A percentile compares a stretch with the other conserved stretches of the same genome.
phyloP scores from a whole-genome alignment of 2,888 invertebrate genomes.

The Sinopyrophorus schimmeli region DNA sequence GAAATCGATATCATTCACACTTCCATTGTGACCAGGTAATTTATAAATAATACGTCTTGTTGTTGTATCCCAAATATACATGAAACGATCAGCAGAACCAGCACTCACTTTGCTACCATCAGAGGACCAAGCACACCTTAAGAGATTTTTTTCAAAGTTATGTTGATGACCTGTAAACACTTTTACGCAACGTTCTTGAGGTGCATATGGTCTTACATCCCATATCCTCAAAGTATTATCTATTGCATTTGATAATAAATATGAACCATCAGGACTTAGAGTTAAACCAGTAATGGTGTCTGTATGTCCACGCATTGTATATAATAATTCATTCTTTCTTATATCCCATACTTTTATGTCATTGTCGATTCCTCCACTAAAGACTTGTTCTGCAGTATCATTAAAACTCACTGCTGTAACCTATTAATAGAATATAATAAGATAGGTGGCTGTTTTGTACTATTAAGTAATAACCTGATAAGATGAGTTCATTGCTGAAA shows the following conservation, averaged over 20 bases:
- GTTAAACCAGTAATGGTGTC: constrained; percentile 93
- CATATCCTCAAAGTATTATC: constrained; percentile 94
- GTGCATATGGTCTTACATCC: constrained; percentile 96
- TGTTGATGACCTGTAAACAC: constrained; percentile 89
- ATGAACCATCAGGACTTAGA: constrained; percentile 83
- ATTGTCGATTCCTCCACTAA: constrained; percentile 96
- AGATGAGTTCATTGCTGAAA: constrained; percentile 70
- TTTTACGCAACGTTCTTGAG: constrained; percentile 90
- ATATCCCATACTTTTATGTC: constrained; percentile 98
- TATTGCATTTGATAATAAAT: constrained; percentile 94
- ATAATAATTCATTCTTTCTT: constrained; percentile 81
- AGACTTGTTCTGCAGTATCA: constrained; percentile 93
- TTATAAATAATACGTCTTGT: constrained; percentile 91
- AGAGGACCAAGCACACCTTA: constrained; percentile 91
- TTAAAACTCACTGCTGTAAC: constrained; percentile 89
- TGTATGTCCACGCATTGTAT: constrained; percentile 88
- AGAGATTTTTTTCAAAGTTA: constrained; percentile 95
- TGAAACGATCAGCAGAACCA: constrained; percentile 93
- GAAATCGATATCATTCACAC: constrained; percentile 95
- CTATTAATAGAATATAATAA: constrained; percentile 26
- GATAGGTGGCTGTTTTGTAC: neutral
- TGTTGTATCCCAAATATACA: constrained; percentile 97
- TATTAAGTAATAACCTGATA: constrained; percentile 61
- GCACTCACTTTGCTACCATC: constrained; percentile 90
- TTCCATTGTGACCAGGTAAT: constrained; percentile 96